Evolutionary conservation across 2,797 vertebrate genomes (phyloP).

Genomic region (Anguilla marmorata): DNA sequence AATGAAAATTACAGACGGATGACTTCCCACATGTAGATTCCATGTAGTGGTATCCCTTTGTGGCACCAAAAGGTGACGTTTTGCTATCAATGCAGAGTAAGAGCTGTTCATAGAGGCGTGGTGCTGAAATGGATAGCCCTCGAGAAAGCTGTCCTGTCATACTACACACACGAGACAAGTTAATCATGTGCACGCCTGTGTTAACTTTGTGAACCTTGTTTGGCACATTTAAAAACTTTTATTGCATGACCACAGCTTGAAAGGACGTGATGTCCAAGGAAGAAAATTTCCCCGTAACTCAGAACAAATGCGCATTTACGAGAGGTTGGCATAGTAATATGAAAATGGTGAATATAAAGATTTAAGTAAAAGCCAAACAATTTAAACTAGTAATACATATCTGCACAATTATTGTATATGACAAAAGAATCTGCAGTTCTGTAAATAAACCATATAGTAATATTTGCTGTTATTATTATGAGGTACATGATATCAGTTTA

Average conservation of each 20-base stretch:
- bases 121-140: slow-evolving; percentile 57
- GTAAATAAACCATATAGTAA: not conserved
- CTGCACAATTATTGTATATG: not conserved
- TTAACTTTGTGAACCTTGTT: not conserved
- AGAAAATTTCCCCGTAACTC: not conserved
- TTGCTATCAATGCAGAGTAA: slow-evolving; percentile 10
- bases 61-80: slow-evolving; percentile 23
- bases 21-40: not conserved
- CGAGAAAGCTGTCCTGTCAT: not conserved
- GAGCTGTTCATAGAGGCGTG: slow-evolving; percentile 61
- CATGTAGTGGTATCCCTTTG: not conserved
- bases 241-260: not conserved
- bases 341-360: not conserved
- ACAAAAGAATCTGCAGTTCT: not conserved
- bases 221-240: not conserved
- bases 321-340: not conserved
- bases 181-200: not conserved
- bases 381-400: not conserved
- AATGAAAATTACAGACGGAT: not conserved
- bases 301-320: not conserved
- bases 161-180: not conserved
- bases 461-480: not conserved
- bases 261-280: not conserved
- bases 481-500: slow-evolving; percentile 25
- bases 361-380: slow-evolving; percentile 13